Evolutionary conservation across 2,113 vertebrate species (phyloP).

Genomic region (Falco punctatus): DNA sequence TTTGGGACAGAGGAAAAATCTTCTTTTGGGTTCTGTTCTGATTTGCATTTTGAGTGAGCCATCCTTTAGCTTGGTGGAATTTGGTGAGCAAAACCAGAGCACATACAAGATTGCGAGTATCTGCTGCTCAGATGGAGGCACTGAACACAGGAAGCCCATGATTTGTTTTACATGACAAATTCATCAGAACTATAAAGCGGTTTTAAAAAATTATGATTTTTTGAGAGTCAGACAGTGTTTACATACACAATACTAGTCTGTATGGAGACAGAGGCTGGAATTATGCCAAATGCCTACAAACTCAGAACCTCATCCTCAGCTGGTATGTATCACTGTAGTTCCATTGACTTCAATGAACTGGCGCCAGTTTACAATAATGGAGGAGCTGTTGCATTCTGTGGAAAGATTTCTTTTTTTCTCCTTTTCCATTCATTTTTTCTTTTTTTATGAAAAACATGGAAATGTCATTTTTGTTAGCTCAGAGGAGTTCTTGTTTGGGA

Average conservation of each 20-base stretch:
- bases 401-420: background rate
- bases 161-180: constrained; percentile 60
- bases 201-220: constrained; percentile 28
- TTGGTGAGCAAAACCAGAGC: constrained; percentile 18
- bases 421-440: background rate
- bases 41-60: background rate
- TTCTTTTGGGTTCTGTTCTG: background rate
- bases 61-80: constrained; percentile 29
- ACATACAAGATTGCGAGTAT: background rate
- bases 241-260: constrained; percentile 53
- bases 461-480: background rate
- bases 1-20: background rate
- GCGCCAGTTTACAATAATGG: constrained; percentile 48
- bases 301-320: constrained; percentile 26
- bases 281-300: constrained; percentile 26
- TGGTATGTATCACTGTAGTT: constrained; percentile 36
- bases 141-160: constrained; percentile 23
- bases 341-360: constrained; percentile 46
- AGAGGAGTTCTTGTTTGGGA: background rate
- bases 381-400: constrained; percentile 51
- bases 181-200: constrained; percentile 34
- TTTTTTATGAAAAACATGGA: constrained; percentile 22
- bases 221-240: constrained; percentile 65
- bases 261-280: constrained; percentile 51
- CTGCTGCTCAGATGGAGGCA: constrained; percentile 31